These are phyloP conservation scores for Rhynchonycteris naso DNA, from an alignment of 2,797 vertebrate genomes.

Conservation along the genomic window DNA sequence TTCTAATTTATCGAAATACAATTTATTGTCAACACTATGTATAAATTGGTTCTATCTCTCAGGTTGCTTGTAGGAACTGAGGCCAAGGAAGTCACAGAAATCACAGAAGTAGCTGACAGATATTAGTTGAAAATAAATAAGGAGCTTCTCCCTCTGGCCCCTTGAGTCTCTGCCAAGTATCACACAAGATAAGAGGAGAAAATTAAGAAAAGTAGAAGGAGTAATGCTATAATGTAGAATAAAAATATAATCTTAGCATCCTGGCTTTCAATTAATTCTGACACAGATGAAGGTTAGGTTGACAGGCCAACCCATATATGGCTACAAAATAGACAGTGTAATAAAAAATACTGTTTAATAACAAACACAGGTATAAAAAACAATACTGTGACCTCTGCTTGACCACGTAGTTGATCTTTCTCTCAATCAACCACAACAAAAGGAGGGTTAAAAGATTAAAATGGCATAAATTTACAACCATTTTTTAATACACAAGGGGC, in stretches of 20 bases:
- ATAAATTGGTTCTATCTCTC: neutral
- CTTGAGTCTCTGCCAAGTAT: neutral
- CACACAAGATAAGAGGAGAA: neutral
- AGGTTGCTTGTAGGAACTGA: neutral
- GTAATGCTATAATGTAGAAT: neutral
- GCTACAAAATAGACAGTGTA: neutral
- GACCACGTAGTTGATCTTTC: neutral
- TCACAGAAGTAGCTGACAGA: neutral
- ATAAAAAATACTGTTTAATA: conserved; percentile 26
- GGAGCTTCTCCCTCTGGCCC: neutral
- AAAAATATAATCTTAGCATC: neutral
- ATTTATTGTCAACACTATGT: neutral
- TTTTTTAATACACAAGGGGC: neutral
- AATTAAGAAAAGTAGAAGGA: neutral
- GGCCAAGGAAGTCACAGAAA: neutral
- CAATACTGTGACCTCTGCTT: neutral
- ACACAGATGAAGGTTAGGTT: neutral
- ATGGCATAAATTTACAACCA: neutral
- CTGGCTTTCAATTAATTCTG: conserved; percentile 7
- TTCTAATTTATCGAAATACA: neutral
- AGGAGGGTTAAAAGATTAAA: neutral
- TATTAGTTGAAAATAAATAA: neutral
- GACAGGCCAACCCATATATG: neutral
- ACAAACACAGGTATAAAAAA: neutral
- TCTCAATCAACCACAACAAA: neutral